Evolutionary conservation across 2,888 invertebrate species (phyloP).

Genomic region (Polylopha cassiicola): DNA sequence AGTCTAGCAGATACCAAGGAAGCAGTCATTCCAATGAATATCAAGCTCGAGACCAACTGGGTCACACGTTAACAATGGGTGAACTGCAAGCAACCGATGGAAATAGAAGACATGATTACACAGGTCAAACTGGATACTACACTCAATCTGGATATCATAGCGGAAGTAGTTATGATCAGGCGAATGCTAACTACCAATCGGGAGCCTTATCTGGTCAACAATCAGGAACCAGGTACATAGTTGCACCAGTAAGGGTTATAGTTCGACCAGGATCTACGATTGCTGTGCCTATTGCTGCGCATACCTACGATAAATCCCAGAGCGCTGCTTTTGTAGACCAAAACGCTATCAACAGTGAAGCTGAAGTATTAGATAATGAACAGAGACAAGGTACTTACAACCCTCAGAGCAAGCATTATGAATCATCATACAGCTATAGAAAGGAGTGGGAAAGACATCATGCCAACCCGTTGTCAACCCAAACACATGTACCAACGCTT

Average conservation of each 20-base stretch:
- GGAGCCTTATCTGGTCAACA: conserved; percentile 30
- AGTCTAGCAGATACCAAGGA: conserved; percentile 4
- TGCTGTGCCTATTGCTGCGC: conserved; percentile 49
- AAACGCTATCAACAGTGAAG: conserved; percentile 45
- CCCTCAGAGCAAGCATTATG: conserved; percentile 47
- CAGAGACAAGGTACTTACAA: conserved; percentile 31
- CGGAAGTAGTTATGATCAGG: conserved; percentile 32
- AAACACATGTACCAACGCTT: conserved; percentile 37
- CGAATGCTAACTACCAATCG: conserved; percentile 32
- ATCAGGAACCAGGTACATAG: conserved; percentile 36
- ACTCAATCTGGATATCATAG: conserved; percentile 42
- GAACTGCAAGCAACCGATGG: conserved; percentile 37
- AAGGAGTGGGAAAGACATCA: conserved; percentile 68
- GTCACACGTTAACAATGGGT: conserved; percentile 26
- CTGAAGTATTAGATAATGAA: conserved; percentile 40
- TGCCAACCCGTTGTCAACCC: conserved; percentile 43
- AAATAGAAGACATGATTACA: conserved; percentile 8
- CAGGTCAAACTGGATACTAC: conserved; percentile 33
- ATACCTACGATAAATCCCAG: conserved; percentile 36
- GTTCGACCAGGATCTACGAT: conserved; percentile 55
- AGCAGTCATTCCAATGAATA: too few relatives aligned
- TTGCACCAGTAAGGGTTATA: conserved; percentile 50
- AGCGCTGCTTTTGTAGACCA: conserved; percentile 38
- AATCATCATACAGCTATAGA: conserved; percentile 60
- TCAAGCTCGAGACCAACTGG: conserved; percentile 5